Base-by-base conservation (phyloP, 2,113 vertebrate species). In the Protomyctophum bolini region DNA sequence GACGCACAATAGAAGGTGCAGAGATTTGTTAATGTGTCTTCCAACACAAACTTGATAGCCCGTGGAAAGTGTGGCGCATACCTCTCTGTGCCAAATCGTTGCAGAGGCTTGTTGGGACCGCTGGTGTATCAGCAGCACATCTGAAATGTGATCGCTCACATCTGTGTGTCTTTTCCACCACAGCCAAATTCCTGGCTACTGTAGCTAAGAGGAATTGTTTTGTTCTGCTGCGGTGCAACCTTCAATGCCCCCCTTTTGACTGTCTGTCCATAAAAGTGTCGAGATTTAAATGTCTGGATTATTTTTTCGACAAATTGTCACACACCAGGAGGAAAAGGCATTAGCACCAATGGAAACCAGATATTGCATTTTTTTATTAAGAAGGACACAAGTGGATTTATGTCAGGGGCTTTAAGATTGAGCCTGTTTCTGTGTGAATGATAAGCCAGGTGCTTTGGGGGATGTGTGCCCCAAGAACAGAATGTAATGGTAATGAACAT, bases 231-330 rank as follows among this genome's bases (percentile, higher is more conserved):
- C 84, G 85, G 78, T 72, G 86, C 82, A 80, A 88, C 85, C 5
- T 77, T 85, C 73, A 63, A 68, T 76, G 51, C 83, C 87, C 72
- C 33, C 15, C 21, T 21, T 85, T 77, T 86, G 86, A 91, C 85
- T 72, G 76, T 87, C 85, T 85, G 80, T 86, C 87, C 86, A 88
- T 94, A 90, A 93, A 93, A 90, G 82, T 89, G 92, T 92, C 92
- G 91, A 46, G 80, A 75, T 84, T 92, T 85, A 92, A 92, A 89
- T 87, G 86, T 91, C 81, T 79, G 89, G 91, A 92, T 92, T 90
- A 88, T 73, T 51, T 88, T 90, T 87, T 89, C 86, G 80, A 48
- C 82, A 79, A 72, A 74, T 86, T 81, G 33, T 41, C 33, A 41
- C 21, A 68, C 63, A 76, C 83, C 92, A 93, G 89, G 73, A 93